Evolutionary conservation across 1,140 invertebrate species (phyloP), one percentile per base, ranked within the genome.

Genomic region (Meloidogyne floridensis): DNA sequence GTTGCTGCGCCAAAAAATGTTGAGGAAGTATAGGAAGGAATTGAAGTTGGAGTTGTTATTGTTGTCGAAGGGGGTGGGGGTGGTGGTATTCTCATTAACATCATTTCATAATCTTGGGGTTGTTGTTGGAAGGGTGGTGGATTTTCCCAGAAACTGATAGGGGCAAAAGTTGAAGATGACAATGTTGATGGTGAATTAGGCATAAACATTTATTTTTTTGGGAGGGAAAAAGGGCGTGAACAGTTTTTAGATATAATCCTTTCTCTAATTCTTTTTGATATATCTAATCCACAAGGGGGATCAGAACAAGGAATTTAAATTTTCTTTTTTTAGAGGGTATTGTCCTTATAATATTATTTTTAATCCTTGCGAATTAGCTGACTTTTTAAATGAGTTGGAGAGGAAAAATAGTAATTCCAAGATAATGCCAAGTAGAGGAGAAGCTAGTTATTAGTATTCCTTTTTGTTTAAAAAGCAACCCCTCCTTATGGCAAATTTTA

Each of bases 91-190:
- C 47, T 47, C 47, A 47, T 47, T 47, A 47, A 8, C 47, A 47
- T 47, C 47, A 47, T 47, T 47, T 4, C 47, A 47, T 47, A 4
- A 47, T 47, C 47, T 47, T 6, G 4, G 7, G 13, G 11, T 65
- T 65, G 59, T 65, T 65, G 59, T 32, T 32, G 32, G 32, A 32
- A 32, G 32, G 32, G 32, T 65, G 15, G 59, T 18, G 59, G 6
- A 65, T n/a, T 65, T 65, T 65, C 59, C 59, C 59, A 65, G n/a
- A n/a, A 65, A 65, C n/a, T 65, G n/a, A 65, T 65, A n/a, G 59
- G 15, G 3, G 59, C 5, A 65, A n/a, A 59, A 15, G 56, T 59
- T 59, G 56, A 32, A 32, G 32, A 59, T 15, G 56, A n/a, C n/a
- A n/a, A n/a, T n/a, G n/a, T n/a, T n/a, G n/a, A n/a, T 6, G 47